phyloP scores from a whole-genome alignment of 2,113 vertebrate genomes.

The Hymenochirus boettgeri region DNA sequence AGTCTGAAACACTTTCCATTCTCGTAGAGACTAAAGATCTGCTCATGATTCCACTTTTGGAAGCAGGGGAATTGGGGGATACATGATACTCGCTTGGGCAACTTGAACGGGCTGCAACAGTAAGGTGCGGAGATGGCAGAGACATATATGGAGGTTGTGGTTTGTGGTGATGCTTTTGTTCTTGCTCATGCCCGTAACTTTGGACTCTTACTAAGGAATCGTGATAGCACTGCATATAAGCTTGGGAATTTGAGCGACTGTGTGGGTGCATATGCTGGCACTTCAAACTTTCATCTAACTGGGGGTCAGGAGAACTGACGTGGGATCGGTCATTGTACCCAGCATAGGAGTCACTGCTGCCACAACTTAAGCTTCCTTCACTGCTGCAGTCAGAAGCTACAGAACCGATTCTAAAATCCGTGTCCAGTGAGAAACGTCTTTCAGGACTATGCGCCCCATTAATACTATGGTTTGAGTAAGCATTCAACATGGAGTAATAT shows the following conservation, averaged over 20 bases:
- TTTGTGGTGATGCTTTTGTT: constrained; percentile 73
- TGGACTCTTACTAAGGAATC: constrained; percentile 68
- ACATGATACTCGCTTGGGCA: constrained; percentile 81
- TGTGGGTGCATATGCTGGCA: constrained; percentile 70
- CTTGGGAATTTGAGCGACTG: constrained; percentile 60
- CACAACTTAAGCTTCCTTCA: constrained; percentile 84
- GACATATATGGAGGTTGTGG: constrained; percentile 75
- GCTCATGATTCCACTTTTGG: constrained; percentile 71
- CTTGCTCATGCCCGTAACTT: constrained; percentile 75
- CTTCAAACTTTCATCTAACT: constrained; percentile 77
- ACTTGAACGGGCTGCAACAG: constrained; percentile 71
- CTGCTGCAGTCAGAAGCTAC: constrained; percentile 91
- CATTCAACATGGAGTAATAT: constrained; percentile 85
- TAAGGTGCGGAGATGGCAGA: constrained; percentile 77
- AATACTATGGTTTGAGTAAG: constrained; percentile 76
- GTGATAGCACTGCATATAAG: constrained; percentile 72
- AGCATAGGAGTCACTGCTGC: constrained; percentile 83
- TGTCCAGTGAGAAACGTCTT: constrained; percentile 76
- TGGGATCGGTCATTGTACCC: constrained; percentile 78
- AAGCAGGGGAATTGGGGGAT: constrained; percentile 54
- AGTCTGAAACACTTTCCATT: constrained; percentile 85
- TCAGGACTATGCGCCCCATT: constrained; percentile 80
- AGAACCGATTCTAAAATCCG: constrained; percentile 76
- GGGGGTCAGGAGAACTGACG: constrained; percentile 72
- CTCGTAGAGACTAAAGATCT: constrained; percentile 75